Base-by-base conservation (phyloP, 2,797 vertebrate species). In the Melanotaenia boesemani region DNA sequence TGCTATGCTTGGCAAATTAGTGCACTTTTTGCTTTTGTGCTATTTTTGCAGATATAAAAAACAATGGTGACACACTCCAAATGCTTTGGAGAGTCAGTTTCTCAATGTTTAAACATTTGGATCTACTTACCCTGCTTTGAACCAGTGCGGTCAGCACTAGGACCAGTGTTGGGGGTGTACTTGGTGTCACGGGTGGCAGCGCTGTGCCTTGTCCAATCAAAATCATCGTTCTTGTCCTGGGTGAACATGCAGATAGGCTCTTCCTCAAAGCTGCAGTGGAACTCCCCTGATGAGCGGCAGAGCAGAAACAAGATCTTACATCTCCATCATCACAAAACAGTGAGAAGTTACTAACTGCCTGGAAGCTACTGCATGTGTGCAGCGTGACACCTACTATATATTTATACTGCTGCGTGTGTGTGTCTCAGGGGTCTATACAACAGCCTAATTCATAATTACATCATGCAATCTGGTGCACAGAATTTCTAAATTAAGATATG, bases 211-310 rank as follows among this genome's bases (percentile, higher is more conserved):
- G 96, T 98, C 98, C 98, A 99, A 86, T 99, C 97, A 28, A 99
- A 99, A 70, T 98, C 96, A 67, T 99, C 98, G 0, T 95, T 96
- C 80, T 97, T 97, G n/a, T 99, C 98, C 94, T 99, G 98, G 3
- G 96, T 97, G 92, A 99, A 99, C 77, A 98, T 96, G 91, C 98
- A 99, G 85, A 99, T 96, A 37, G 97, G 96, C 50, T 98, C 96
- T 12, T 99, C 98, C 93, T 99, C 98, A 60, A 99, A 99, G 79
- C 97, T 97, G 72, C 98, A 99, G 89, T 97, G 97, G 93, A 99
- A 99, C 93, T 99, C 97, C 83, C 97, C 98, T 99, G 93, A 76
- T 72, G 79, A 86, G 1, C 18, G 61, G 85, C 72, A 87, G 80
- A 83, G 73, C 65, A 84, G 58, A 84, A 55, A 28, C 48, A 26